Percentiles rank a stretch among this genome's conserved stretches.
Conservation (phyloP, 1,140 invertebrate genomes). For the Dreissena polymorpha region DNA sequence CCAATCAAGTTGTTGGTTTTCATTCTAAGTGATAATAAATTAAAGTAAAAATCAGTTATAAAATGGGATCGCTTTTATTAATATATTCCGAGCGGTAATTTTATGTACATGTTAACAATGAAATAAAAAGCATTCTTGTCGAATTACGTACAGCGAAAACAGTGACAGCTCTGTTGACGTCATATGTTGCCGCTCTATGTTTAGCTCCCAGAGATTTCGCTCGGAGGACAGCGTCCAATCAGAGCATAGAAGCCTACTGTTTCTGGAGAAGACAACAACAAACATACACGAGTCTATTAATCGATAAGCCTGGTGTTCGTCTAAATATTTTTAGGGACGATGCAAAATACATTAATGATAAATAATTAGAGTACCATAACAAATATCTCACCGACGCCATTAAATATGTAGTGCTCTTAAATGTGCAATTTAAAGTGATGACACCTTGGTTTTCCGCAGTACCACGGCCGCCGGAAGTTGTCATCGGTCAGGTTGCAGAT, state of each 20-base stretch:
- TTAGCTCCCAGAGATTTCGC: slow-evolving; percentile 12
- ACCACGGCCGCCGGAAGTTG: slow-evolving; percentile 57
- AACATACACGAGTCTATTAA: background rate
- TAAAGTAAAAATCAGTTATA: no score
- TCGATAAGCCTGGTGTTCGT: background rate
- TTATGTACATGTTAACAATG: no score
- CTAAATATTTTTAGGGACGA: background rate
- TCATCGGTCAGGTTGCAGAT: slow-evolving; percentile 57
- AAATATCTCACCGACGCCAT: background rate
- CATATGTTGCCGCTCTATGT: background rate
- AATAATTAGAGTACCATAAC: background rate
- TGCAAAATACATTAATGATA: background rate
- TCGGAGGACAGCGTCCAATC: slow-evolving; percentile 45
- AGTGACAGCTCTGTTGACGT: background rate
- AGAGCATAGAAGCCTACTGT: slow-evolving; percentile 2
- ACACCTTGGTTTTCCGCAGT: slow-evolving; percentile 53
- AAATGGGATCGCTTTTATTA: background rate
- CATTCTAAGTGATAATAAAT: no score
- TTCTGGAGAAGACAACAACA: slow-evolving; percentile 10
- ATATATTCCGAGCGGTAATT: no score
- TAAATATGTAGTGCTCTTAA: background rate
- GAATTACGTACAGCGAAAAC: background rate
- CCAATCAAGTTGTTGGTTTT: no score
- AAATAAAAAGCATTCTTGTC: background rate
- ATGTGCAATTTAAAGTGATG: background rate